Conservation (phyloP, 2,888 invertebrate genomes). For the Allophyes oxyacanthae region DNA sequence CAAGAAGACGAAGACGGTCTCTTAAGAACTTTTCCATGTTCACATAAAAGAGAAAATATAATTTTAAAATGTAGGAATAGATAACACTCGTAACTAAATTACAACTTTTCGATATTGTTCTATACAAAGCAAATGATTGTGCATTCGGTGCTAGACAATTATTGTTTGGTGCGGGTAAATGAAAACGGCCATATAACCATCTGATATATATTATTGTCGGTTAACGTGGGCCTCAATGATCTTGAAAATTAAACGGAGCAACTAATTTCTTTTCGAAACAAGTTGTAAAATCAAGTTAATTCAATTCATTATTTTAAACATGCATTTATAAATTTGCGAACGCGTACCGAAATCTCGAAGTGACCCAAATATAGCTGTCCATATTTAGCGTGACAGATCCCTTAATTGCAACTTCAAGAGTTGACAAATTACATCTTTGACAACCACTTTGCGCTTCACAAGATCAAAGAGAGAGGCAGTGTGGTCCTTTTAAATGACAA, state of each 20-base stretch:
- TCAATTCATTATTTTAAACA: slow-evolving; percentile 16
- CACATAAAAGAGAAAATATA: too few relatives aligned
- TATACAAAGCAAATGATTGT: too few relatives aligned
- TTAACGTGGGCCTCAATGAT: too few relatives aligned
- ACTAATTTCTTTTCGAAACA: slow-evolving; percentile 15
- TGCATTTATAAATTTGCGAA: slow-evolving; percentile 5
- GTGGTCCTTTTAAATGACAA: slow-evolving; percentile 42
- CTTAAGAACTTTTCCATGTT: too few relatives aligned
- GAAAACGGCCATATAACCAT: too few relatives aligned
- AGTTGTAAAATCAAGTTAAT: slow-evolving; percentile 28
- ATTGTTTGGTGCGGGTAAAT: too few relatives aligned
- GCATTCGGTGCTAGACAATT: too few relatives aligned
- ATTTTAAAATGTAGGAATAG: too few relatives aligned
- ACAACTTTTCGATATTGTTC: too few relatives aligned
- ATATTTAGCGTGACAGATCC: slow-evolving; percentile 35
- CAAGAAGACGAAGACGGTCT: too few relatives aligned
- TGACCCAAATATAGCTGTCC: slow-evolving; percentile 37
- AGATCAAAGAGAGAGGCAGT: slow-evolving; percentile 48
- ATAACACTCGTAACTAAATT: too few relatives aligned
- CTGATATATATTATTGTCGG: too few relatives aligned
- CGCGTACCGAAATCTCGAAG: slow-evolving; percentile 27
- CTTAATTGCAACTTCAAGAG: slow-evolving; percentile 45
- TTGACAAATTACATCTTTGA: slow-evolving; percentile 45
- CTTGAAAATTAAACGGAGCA: slow-evolving; percentile 2
- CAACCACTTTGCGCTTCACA: slow-evolving; percentile 41